Base-by-base conservation (phyloP, 2,888 invertebrate genomes). In the Perdita meconis region DNA sequence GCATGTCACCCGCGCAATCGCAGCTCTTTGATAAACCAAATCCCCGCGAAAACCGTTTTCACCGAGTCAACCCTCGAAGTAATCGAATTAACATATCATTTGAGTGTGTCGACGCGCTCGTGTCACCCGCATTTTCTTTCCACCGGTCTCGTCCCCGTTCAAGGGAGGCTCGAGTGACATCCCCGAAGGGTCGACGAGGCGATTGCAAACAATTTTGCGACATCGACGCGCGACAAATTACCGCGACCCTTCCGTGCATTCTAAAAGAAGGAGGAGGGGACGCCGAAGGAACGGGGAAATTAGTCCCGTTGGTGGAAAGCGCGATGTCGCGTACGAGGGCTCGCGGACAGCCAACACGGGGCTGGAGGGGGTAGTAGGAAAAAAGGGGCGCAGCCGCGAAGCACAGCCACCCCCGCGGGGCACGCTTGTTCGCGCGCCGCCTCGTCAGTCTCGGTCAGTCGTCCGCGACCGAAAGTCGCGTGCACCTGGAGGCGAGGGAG, bases 361-460 rank as follows among this genome's bases (percentile, higher is more conserved):
- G n/a, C 0, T 55, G 73, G 78, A 66, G 70, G 78, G 71, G 81
- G 36, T 57, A 65, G 68, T 38, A 53, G 57, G 83, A 76, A 79
- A 85, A 84, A 85, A 83, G 84, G 81, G 75, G 81, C 82, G 84
- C 86, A 87, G 87, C 60, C 84, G 84, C 83, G 85, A 60, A 65
- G 51, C 59, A 66, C 83, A 76, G 73, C 74, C 81, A 84, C 84
- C 85, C 87, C 82, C 85, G 85, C 87, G 85, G 76, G 71, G 47
- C 73, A 75, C 82, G 79, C 50, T 74, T 56, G 80, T 73, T 73
- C 60, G 72, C 74, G 69, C 78, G 78, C 59, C 69, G 55, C 78
- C 51, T 72, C 79, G 83, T 78, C 81, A 86, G 86, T 87, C 85
- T 86, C 83, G 84, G 83, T 81, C 83, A 83, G 87, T 83, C 84